A percentile compares a stretch with the other conserved stretches of the same genome.
These are phyloP conservation scores for Crypturellus tataupa DNA, from an alignment of 2,797 vertebrate species.

Conservation along the genomic window DNA sequence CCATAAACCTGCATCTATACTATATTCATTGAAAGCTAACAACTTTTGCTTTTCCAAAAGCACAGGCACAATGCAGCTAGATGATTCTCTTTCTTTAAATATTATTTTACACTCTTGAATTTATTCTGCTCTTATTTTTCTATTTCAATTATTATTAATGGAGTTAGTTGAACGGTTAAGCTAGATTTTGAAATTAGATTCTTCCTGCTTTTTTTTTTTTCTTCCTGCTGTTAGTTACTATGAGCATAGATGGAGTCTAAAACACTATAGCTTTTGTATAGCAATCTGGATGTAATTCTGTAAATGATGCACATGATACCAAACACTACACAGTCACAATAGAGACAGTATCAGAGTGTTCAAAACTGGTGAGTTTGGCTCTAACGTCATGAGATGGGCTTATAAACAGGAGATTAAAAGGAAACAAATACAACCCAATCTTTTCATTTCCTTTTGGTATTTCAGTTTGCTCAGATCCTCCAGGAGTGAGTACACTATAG, in stretches of 20 bases:
- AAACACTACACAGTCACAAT: background rate
- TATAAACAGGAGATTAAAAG: background rate
- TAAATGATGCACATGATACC: background rate
- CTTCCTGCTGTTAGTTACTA: background rate
- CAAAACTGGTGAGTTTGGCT: background rate
- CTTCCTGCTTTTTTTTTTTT: background rate
- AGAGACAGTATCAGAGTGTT: background rate
- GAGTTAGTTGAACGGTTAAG: background rate
- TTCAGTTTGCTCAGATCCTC: background rate
- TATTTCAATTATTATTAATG: background rate
- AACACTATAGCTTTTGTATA: background rate
- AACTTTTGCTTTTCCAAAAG: background rate
- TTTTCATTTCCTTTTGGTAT: background rate
- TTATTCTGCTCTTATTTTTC: background rate
- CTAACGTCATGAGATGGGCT: background rate
- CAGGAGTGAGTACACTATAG: background rate
- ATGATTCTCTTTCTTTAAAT: background rate
- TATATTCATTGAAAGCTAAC: background rate
- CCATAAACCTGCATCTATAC: background rate
- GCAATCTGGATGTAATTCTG: background rate
- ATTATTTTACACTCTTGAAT: background rate
- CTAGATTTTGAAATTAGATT: background rate
- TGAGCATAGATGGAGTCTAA: background rate
- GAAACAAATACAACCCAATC: background rate
- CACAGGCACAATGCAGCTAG: fast-evolving